Conservation (phyloP, 1,140 invertebrate genomes). For the Anastatus disparis region DNA sequence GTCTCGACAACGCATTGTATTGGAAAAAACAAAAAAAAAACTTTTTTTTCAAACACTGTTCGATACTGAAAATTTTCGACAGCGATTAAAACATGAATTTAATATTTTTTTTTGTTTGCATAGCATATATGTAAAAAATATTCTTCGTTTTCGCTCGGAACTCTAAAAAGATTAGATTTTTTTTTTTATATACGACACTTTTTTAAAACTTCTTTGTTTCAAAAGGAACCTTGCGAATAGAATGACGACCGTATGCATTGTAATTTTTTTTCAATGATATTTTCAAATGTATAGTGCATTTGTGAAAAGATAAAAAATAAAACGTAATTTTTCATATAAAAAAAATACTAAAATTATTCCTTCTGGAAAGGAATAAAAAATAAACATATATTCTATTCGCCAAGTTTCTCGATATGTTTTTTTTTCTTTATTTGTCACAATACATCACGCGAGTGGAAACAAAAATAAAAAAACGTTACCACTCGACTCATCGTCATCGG, state of each 20-base stretch:
- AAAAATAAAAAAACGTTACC: too few relatives aligned
- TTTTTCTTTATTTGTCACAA: conserved; percentile 53
- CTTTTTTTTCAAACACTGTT: conserved; percentile 10
- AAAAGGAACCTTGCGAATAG: conserved; percentile 17
- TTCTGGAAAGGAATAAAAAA: neutral
- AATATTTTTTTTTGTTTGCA: too few relatives aligned
- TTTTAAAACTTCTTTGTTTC: conserved; percentile 14
- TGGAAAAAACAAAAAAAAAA: too few relatives aligned
- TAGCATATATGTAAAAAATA: conserved; percentile 35
- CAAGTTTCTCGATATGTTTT: conserved; percentile 51
- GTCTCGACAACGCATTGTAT: too few relatives aligned
- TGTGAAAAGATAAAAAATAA: neutral
- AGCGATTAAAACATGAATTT: conserved; percentile 2
- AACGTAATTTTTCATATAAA: neutral
- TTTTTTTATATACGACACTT: conserved; percentile 1
- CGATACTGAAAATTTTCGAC: neutral
- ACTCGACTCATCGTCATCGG: conserved; percentile 16
- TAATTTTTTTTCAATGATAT: neutral
- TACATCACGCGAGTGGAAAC: conserved; percentile 48
- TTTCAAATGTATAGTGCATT: neutral
- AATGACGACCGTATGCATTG: neutral
- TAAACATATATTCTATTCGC: conserved; percentile 21
- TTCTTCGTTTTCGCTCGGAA: conserved; percentile 13
- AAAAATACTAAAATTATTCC: neutral
- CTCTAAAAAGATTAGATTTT: conserved; percentile 20